Evolutionary conservation across 1,140 invertebrate species (phyloP).

Genomic region (Drosophila yakuba): DNA sequence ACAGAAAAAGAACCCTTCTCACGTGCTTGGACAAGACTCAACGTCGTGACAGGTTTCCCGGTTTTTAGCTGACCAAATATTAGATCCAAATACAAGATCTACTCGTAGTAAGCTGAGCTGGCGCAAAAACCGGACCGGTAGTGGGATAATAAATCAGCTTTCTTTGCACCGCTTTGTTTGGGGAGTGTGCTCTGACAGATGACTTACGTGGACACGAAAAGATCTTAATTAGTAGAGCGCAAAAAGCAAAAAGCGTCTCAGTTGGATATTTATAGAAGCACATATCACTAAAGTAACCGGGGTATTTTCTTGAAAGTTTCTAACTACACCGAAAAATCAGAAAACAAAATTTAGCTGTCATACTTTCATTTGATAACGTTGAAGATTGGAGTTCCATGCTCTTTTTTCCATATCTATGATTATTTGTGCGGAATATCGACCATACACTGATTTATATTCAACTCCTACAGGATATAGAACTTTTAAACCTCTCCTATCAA

Average conservation of each 20-base stretch:
- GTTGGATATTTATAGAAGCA: slow-evolving; percentile 9
- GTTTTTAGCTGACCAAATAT: slow-evolving; percentile 18
- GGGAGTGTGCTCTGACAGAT: slow-evolving; percentile 17
- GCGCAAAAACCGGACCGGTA: slow-evolving; percentile 18
- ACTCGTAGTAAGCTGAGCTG: not conserved
- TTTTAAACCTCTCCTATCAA: no score
- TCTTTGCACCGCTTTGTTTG: slow-evolving; percentile 27
- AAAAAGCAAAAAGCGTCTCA: slow-evolving; percentile 33
- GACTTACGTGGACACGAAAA: slow-evolving; percentile 32
- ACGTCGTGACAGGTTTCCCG: slow-evolving; percentile 14
- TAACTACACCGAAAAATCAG: not conserved
- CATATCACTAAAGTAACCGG: slow-evolving; percentile 1
- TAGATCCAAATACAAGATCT: slow-evolving; percentile 21
- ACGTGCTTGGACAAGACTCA: slow-evolving; percentile 19
- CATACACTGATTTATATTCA: no score
- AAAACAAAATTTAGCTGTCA: not conserved
- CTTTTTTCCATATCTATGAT: no score
- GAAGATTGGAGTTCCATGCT: no score
- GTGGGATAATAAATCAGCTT: slow-evolving; percentile 34
- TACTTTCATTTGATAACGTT: no score
- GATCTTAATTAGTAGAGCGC: slow-evolving; percentile 27
- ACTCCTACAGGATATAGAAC: no score
- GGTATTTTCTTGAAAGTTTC: not conserved
- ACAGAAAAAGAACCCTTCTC: slow-evolving; percentile 7
- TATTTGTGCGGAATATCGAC: no score